Evolutionary conservation across 2,113 vertebrate species (phyloP).

Genomic region (Paradoxurus hermaphroditus): DNA sequence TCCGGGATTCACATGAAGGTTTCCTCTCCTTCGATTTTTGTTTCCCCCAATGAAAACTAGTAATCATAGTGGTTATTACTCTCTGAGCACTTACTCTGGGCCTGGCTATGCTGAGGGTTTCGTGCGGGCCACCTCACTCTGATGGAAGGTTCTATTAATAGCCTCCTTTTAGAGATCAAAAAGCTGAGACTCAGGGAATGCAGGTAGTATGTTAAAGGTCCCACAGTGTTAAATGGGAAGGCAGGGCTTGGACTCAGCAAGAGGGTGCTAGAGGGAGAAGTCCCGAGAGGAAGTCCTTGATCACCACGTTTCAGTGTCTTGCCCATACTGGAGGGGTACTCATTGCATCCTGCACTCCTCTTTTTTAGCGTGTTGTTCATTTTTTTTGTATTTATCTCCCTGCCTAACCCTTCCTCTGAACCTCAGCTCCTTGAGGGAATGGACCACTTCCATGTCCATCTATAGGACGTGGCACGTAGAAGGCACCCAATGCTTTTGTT

Average conservation of each 20-base stretch:
- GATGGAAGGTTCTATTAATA: background rate
- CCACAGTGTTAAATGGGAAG: background rate
- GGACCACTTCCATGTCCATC: background rate
- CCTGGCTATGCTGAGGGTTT: background rate
- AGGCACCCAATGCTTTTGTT: background rate
- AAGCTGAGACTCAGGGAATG: background rate
- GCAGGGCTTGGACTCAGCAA: fast-evolving
- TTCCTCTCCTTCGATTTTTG: background rate
- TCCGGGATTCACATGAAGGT: background rate
- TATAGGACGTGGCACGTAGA: background rate
- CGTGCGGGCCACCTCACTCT: background rate
- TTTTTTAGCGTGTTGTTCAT: background rate
- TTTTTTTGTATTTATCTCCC: fast-evolving
- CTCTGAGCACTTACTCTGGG: background rate
- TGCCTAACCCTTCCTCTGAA: background rate
- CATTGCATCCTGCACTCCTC: too few relatives aligned
- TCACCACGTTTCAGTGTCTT: background rate
- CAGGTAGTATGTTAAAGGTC: background rate
- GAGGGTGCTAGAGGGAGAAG: too few relatives aligned
- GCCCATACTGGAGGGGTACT: fast-evolving
- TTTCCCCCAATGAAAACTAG: background rate
- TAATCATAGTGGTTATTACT: background rate
- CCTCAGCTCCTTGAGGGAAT: background rate
- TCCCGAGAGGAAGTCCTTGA: background rate
- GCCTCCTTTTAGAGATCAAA: background rate